These are phyloP conservation scores for Ypsolopha sequella DNA, from an alignment of 2,888 invertebrate species.

Conservation along the genomic window DNA sequence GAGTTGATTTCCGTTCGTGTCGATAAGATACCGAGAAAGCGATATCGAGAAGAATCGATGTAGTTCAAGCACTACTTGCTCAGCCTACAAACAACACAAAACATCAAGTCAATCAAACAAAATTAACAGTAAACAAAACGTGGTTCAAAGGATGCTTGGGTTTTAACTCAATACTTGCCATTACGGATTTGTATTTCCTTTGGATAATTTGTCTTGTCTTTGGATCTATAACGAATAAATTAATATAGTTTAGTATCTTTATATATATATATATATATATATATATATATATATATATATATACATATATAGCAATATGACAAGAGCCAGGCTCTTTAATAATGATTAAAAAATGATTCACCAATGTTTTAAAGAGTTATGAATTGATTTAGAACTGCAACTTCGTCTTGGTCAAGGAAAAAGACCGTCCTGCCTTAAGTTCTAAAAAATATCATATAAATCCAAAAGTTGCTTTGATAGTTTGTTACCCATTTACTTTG, in stretches of 20 bases:
- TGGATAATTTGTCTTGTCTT: conserved; percentile 97
- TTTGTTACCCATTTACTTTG: too few relatives aligned
- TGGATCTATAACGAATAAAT: conserved; percentile 82
- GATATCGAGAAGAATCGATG: conserved; percentile 85
- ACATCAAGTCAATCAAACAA: conserved; percentile 29
- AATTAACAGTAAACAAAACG: conserved; percentile 17
- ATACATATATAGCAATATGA: too few relatives aligned
- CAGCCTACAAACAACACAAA: conserved; percentile 79
- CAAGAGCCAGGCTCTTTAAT: too few relatives aligned
- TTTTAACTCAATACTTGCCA: conserved; percentile 78
- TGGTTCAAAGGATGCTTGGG: conserved; percentile 3
- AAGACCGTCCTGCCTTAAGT: too few relatives aligned
- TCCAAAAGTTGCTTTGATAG: too few relatives aligned
- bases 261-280: background rate
- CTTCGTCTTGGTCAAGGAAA: too few relatives aligned
- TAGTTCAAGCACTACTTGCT: conserved; percentile 79
- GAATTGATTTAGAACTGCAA: too few relatives aligned
- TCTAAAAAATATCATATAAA: too few relatives aligned
- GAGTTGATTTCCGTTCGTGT: conserved; percentile 41
- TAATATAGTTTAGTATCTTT: conserved; percentile 1
- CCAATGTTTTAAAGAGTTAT: too few relatives aligned
- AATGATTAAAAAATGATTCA: too few relatives aligned
- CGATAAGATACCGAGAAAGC: conserved; percentile 66
- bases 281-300: too few relatives aligned
- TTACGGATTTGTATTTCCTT: conserved; percentile 96